Conservation (phyloP, 2,888 invertebrate species). For the Drosophila birchii region DNA sequence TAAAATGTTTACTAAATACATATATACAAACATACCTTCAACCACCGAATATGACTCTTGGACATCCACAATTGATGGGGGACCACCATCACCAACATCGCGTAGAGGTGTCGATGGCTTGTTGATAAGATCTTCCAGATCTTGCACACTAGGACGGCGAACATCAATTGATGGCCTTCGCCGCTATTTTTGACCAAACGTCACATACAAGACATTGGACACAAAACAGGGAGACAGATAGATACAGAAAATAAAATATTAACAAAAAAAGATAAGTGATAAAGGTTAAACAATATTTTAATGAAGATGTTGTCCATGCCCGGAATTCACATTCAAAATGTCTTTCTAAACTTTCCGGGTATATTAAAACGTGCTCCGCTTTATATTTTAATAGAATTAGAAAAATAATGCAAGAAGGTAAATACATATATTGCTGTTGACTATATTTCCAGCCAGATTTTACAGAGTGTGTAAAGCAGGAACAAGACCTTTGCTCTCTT, state of each 20-base stretch:
- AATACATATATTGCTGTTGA: background rate
- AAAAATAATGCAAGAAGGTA: background rate
- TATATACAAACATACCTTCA: conserved; percentile 90
- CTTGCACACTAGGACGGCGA: conserved; percentile 94
- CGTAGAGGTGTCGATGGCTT: conserved; percentile 95
- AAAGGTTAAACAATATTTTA: background rate
- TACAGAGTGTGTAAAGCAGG: background rate
- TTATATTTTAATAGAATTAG: background rate
- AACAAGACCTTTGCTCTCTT: too few relatives aligned
- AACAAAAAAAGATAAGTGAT: conserved; percentile 21
- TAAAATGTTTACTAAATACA: background rate
- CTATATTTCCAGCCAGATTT: background rate
- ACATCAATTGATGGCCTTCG: conserved; percentile 96
- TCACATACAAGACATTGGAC: conserved; percentile 18
- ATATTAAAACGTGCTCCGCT: conserved; percentile 10
- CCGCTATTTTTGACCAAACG: conserved; percentile 86
- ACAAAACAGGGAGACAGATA: conserved; percentile 12
- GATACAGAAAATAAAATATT: conserved; percentile 18
- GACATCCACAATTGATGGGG: conserved; percentile 95
- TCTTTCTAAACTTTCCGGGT: conserved; percentile 1
- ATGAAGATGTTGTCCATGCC: background rate
- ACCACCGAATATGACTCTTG: conserved; percentile 98
- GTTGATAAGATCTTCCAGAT: conserved; percentile 95
- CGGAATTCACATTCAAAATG: conserved; percentile 19
- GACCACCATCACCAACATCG: conserved; percentile 91